These are phyloP conservation scores for Scotopteryx bipunctaria DNA, from an alignment of 2,888 invertebrate species.

Conservation along the genomic window DNA sequence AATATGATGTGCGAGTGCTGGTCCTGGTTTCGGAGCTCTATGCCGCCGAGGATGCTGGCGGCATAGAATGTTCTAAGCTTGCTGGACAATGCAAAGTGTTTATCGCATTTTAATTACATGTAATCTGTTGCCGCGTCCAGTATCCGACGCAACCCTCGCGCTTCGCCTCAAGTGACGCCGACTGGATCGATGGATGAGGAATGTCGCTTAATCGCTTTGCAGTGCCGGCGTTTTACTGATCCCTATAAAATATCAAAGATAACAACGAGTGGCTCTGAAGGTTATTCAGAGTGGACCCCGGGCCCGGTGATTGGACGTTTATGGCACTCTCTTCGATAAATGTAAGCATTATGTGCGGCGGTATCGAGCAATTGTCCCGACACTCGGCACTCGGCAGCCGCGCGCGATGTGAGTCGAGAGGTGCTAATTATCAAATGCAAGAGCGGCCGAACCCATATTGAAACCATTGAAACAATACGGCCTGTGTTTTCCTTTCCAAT, in stretches of 20 bases:
- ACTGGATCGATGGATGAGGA: constrained; percentile 60
- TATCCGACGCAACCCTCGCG: constrained; percentile 44
- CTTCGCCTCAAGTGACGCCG: constrained; percentile 38
- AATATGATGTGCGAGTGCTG: constrained; percentile 75
- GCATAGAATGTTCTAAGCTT: constrained; percentile 67
- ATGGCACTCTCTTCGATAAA: constrained; percentile 74
- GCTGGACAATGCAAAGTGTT: constrained; percentile 61
- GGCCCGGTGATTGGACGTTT: constrained; percentile 76
- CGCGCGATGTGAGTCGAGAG: constrained; percentile 62
- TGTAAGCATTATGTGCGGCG: constrained; percentile 63
- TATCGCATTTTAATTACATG: constrained; percentile 76
- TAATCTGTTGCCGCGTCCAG: constrained; percentile 59
- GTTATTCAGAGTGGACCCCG: constrained; percentile 62
- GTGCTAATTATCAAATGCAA: constrained; percentile 83
- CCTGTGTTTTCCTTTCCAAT: constrained; percentile 79
- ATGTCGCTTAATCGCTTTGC: constrained; percentile 77
- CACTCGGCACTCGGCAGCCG: constrained; percentile 30
- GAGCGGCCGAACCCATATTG: constrained; percentile 76
- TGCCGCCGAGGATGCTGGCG: constrained; percentile 47
- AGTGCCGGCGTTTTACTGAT: constrained; percentile 80
- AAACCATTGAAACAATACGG: constrained; percentile 81
- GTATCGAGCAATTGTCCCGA: constrained; percentile 60
- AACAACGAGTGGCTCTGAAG: constrained; percentile 75
- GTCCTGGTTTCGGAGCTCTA: constrained; percentile 63
- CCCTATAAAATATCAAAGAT: constrained; percentile 82